Evolutionary conservation across 2,113 vertebrate genomes (phyloP), one percentile per base, ranked within the genome.

Genomic region (Myotis brandtii): DNA sequence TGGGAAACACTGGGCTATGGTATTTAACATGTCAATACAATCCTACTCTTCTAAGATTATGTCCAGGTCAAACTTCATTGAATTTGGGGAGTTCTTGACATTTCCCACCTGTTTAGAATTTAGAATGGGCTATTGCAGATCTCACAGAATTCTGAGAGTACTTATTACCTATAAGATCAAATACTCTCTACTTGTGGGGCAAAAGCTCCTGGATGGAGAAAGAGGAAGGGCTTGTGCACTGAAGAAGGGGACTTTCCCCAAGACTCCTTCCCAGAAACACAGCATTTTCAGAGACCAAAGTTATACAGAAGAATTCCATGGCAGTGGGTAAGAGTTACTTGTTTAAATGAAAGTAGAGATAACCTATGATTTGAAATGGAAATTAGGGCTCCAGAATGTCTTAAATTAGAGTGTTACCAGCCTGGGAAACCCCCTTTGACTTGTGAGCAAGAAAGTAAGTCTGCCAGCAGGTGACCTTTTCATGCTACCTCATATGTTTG

Each of bases 341-440:
- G 62, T 95, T 96, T 96, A 96, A 84, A 92, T 6, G 46, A 96
- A 96, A 96, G 80, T 70, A 96, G 73, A 96, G 95, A 96, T 95
- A 97, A 96, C 59, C 27, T 92, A 85, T 92, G 50, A 77, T 73
- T 95, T 96, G 59, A 96, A 96, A 91, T 97, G 95, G 93, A 97
- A 97, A 97, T 70, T 62, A 94, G 86, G 77, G n/a, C 81, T 96
- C 72, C 72, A 89, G 37, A 85, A 72, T 92, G 91, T 96, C 85
- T 95, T 95, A 91, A 93, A 85, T 88, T 94, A 97, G 48, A 95
- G 75, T 62, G 86, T 88, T 90, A 88, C 66, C 67, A 87, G 18
- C 30, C 84, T 95, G 96, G 96, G 94, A 95, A 97, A 96, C 48
- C 88, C 96, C 95, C 92, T 96, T 91, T 52, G 14, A 94, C 27